Evolutionary conservation across 2,888 invertebrate genomes (phyloP), one percentile per base, ranked within the genome.

Genomic region (Amphimallon solstitiale): DNA sequence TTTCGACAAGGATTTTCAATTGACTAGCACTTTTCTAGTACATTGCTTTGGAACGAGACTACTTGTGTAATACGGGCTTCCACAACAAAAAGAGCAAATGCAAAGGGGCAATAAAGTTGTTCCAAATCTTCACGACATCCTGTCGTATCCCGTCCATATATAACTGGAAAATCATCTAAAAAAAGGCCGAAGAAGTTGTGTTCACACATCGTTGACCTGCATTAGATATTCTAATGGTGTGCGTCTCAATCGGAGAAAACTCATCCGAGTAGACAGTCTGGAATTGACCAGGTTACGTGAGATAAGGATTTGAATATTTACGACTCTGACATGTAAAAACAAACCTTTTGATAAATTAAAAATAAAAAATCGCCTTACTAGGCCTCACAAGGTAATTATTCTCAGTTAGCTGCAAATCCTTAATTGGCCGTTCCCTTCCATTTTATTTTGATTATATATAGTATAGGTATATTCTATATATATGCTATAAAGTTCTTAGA

Each of bases 171-270:
- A 66, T 63, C 56, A 49, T 64, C 54, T 40, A 66, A 15, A 66
- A 62, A 66, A 52, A 43, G 48, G 19, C 34, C 45, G 52, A 52
- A 66, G 45, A 45, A 51, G 66, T 61, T 62, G 70, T 71, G 72
- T 75, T 76, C 75, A 74, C 75, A 75, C 76, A 73, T 75, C 76
- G 76, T 75, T 76, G 73, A 69, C 71, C 72, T 62, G 67, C 74
- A 75, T 77, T 77, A 75, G 71, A 70, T 75, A 77, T 77, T 76
- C 77, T 73, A 74, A 75, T 77, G 70, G 77, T 71, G 76, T 76
- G 74, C 73, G 70, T 72, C 73, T 71, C 74, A 75, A 75, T 74
- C 75, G 75, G 71, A 67, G 73, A 73, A 75, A 74, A 70, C 73
- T 74, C 72, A 72, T 64, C 71, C 69, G 72, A 74, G 70, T 70